Base-by-base conservation (phyloP, 2,888 invertebrate species). In the Dynastes maya region DNA sequence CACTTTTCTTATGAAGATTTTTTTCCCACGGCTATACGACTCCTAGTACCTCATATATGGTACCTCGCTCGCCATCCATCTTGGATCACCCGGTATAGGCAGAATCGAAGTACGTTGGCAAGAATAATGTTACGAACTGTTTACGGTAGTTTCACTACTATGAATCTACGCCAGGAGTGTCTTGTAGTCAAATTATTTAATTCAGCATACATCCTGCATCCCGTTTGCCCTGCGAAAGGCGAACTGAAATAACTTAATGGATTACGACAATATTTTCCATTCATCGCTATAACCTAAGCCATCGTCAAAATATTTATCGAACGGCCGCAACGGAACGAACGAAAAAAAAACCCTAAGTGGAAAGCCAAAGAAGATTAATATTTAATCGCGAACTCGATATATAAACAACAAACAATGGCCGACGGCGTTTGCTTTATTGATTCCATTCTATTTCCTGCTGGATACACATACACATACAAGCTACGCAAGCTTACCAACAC, bases 381-480 rank as follows among this genome's bases (percentile, higher is more conserved):
- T 71, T 71, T 71, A 71, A 71, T 71, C 22, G 55, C 3, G 6
- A n/a, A 1, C 16, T 37, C 55, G 32, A 55, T 40, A 37, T 71
- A 71, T 71, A 71, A 71, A 71, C 55, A 71, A 71, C 58, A 71
- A 71, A 71, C 55, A 71, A 53, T 29, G 27, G 71, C 27, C n/a
- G 55, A 8, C 29, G 22, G 22, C 61, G 45, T 67, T 71, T 40
- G 13, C 37, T 71, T 71, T 71, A 58, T 58, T 37, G 55, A 58
- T 58, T 71, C 40, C 55, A 8, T 55, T 51, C 55, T 22, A 55
- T 71, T 58, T 71, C 37, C 71, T 22, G 16, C 37, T 37, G n/a
- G 37, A 58, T 58, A 55, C 58, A 58, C 45, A 9, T 40, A 8
- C 22, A 22, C 22, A 22, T 22, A 22, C 22, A 22, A 22, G 22